Percentiles rank a stretch among this genome's conserved stretches.
Conservation (phyloP, 2,113 vertebrate genomes). For the Labeo rohita region DNA sequence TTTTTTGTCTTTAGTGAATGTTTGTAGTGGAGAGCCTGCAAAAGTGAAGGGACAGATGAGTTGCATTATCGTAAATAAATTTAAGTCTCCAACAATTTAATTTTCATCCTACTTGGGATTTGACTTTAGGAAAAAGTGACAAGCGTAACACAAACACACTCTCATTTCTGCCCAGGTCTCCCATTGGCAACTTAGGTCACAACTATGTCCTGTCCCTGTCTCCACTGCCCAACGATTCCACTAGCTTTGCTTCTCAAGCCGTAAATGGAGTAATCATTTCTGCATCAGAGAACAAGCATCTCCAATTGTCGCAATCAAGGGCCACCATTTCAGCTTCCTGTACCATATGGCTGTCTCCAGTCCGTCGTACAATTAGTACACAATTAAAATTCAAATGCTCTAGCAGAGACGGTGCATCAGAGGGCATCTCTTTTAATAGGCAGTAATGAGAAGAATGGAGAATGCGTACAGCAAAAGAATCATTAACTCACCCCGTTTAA, state of each 20-base stretch:
- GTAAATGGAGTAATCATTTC: conserved; percentile 10
- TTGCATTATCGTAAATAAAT: neutral
- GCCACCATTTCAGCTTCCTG: neutral
- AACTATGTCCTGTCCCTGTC: neutral
- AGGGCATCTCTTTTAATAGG: conserved; percentile 8
- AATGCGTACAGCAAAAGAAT: neutral
- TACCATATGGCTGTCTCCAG: conserved; percentile 27
- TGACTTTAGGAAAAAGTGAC: neutral
- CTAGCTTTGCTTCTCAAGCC: conserved; percentile 1
- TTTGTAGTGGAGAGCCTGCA: neutral
- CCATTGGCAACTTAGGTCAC: neutral
- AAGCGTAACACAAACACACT: neutral
- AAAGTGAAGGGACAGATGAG: neutral
- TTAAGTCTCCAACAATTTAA: neutral
- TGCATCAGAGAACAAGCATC: conserved; percentile 10
- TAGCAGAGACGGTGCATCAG: neutral
- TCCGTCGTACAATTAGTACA: conserved; percentile 26
- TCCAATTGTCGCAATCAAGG: conserved; percentile 21
- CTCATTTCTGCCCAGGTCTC: neutral
- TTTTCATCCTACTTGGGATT: neutral
- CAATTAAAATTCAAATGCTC: conserved; percentile 16
- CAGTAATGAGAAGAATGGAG: neutral
- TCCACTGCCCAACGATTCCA: neutral
- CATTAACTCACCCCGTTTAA: conserved; percentile 86
- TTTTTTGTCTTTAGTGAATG: neutral